Conservation (phyloP, 2,797 vertebrate genomes). For the Megaceryle alcyon region DNA sequence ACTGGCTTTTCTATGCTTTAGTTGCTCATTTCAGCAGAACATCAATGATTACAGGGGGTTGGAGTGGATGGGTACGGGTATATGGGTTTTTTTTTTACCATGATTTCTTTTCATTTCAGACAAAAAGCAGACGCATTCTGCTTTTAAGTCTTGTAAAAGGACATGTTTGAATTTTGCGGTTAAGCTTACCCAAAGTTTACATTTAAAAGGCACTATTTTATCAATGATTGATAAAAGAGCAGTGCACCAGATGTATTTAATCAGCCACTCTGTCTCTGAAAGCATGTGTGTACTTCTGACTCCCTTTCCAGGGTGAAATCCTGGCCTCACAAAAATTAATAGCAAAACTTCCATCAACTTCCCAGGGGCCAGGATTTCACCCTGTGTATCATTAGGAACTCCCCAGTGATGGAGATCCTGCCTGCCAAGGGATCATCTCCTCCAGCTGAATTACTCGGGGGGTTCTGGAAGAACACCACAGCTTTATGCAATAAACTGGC, state of each 20-base stretch:
- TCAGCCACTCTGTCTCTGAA: constrained; percentile 4
- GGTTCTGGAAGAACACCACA: neutral
- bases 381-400: neutral
- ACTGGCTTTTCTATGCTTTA: neutral
- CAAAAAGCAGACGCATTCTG: neutral
- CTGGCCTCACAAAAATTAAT: neutral
- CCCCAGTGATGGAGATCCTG: neutral
- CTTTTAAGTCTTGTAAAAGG: neutral
- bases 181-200: constrained; percentile 2
- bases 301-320: constrained; percentile 24
- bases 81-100: neutral
- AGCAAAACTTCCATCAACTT: neutral
- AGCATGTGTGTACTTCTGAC: constrained; percentile 30
- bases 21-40: neutral
- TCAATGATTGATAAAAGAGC: constrained; percentile 52
- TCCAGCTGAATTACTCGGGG: neutral
- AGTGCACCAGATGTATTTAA: constrained; percentile 29
- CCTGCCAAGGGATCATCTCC: neutral
- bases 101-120: neutral
- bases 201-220: constrained; percentile 37
- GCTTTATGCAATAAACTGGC: neutral
- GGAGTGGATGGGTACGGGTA: neutral
- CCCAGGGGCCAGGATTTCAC: neutral
- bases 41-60: neutral
- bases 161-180: neutral